Evolutionary conservation across 2,888 invertebrate genomes (phyloP).

Genomic region (Diaprepes abbreviatus): DNA sequence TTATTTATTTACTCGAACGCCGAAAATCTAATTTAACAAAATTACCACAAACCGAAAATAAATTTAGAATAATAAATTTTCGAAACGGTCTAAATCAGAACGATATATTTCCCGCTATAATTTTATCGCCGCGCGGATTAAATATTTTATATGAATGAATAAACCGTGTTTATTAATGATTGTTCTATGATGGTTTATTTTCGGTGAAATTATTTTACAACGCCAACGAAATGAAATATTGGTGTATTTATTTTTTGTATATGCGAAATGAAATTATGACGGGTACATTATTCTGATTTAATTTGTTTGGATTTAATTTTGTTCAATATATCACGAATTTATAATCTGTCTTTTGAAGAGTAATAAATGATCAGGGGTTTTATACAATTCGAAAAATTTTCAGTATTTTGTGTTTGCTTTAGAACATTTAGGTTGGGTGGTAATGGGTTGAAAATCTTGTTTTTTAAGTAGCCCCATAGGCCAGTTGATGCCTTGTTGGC

Average conservation of each 20-base stretch:
- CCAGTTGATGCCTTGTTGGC: no score
- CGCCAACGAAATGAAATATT: constrained; percentile 1
- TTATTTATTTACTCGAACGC: constrained; percentile 20
- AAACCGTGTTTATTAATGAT: constrained; percentile 15
- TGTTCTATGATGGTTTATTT: neutral
- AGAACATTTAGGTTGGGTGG: no score
- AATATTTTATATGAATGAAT: constrained; percentile 32
- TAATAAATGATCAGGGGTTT: no score
- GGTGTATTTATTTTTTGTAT: neutral
- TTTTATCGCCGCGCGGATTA: constrained; percentile 25
- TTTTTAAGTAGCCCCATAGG: no score
- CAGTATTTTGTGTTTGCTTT: no score
- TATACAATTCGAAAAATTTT: no score
- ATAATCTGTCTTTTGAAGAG: no score
- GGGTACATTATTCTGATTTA: no score
- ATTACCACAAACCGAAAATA: constrained; percentile 14
- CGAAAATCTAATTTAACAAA: constrained; percentile 20
- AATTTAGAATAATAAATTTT: constrained; percentile 29
- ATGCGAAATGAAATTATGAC: neutral
- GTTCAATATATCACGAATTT: no score
- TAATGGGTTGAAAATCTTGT: no score
- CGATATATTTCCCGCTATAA: constrained; percentile 29
- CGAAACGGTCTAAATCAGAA: neutral
- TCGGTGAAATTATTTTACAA: constrained; percentile 8
- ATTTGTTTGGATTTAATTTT: no score